A percentile compares a stretch with the other conserved stretches of the same genome.
phyloP scores from a whole-genome alignment of 2,113 vertebrate genomes.

The Tinamus guttatus region DNA sequence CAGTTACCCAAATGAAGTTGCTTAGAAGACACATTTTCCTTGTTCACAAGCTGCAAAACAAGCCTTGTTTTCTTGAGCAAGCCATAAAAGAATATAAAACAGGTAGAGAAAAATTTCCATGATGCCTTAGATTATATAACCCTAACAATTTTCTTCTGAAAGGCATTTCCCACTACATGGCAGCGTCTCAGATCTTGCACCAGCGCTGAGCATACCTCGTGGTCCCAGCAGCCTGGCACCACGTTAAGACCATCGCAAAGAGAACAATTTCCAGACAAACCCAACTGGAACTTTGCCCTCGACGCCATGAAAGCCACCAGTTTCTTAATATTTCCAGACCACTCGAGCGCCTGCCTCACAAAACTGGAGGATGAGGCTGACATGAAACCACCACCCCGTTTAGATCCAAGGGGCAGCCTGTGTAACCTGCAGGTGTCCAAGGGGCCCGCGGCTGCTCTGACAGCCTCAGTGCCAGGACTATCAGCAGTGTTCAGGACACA shows the following conservation, averaged over 20 bases:
- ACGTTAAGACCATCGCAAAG: conserved; percentile 67
- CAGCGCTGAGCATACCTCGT: conserved; percentile 61
- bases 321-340: conserved; percentile 70
- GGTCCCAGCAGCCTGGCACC: conserved; percentile 68
- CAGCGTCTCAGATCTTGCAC: conserved; percentile 72
- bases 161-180: conserved; percentile 77
- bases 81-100: conserved; percentile 56
- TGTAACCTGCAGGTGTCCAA: conserved; percentile 86
- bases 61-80: conserved; percentile 49
- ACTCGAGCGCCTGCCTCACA: no score
- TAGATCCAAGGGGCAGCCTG: conserved; percentile 81
- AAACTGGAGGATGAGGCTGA: conserved; percentile 80
- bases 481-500: background rate
- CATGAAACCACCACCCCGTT: conserved; percentile 73
- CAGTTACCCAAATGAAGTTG: conserved; percentile 24
- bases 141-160: conserved; percentile 66
- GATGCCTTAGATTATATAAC: conserved; percentile 31
- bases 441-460: conserved; percentile 56
- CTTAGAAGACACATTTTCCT: background rate
- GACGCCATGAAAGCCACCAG: conserved; percentile 56
- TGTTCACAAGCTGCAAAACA: conserved; percentile 62
- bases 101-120: conserved; percentile 45
- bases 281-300: conserved; percentile 70
- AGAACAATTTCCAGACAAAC: conserved; percentile 74
- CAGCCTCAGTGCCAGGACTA: no score